Percentiles rank a stretch among this genome's conserved stretches.
These are phyloP conservation scores for Aptenodytes forsteri DNA, from an alignment of 2,113 vertebrate genomes.

Conservation along the genomic window DNA sequence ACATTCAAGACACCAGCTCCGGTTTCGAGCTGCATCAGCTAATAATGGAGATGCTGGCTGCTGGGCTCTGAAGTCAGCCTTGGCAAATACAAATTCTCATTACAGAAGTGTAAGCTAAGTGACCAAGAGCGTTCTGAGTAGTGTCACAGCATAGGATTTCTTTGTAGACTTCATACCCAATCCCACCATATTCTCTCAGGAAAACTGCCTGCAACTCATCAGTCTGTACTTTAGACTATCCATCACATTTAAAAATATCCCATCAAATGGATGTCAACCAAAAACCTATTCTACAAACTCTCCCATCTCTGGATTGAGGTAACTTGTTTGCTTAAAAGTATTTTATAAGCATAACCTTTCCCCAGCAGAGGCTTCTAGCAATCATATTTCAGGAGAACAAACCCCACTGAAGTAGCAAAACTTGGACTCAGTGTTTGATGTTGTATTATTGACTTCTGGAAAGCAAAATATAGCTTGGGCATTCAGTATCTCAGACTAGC, in stretches of 20 bases:
- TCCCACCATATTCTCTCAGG: neutral
- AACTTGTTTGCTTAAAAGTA: neutral
- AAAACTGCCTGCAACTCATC: neutral
- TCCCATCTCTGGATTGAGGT: neutral
- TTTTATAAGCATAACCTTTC: neutral
- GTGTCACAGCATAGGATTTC: neutral
- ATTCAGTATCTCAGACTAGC: neutral
- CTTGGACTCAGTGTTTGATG: neutral
- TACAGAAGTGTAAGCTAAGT: neutral
- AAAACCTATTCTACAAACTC: neutral
- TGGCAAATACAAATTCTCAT: neutral
- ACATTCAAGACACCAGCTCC: neutral
- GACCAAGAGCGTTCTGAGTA: neutral
- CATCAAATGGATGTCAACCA: neutral
- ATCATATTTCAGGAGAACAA: neutral
- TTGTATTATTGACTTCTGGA: neutral
- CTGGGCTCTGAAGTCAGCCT: neutral
- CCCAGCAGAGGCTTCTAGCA: neutral
- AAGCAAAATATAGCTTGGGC: neutral
- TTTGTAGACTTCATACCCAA: neutral
- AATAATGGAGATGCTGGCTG: neutral
- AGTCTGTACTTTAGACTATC: neutral
- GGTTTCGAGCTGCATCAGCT: neutral
- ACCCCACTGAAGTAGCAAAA: neutral
- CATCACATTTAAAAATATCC: neutral